Percentiles rank a stretch among this genome's conserved stretches.
Evolutionary conservation across 2,888 invertebrate species (phyloP).

Genomic region (Drosophila peninsularis): DNA sequence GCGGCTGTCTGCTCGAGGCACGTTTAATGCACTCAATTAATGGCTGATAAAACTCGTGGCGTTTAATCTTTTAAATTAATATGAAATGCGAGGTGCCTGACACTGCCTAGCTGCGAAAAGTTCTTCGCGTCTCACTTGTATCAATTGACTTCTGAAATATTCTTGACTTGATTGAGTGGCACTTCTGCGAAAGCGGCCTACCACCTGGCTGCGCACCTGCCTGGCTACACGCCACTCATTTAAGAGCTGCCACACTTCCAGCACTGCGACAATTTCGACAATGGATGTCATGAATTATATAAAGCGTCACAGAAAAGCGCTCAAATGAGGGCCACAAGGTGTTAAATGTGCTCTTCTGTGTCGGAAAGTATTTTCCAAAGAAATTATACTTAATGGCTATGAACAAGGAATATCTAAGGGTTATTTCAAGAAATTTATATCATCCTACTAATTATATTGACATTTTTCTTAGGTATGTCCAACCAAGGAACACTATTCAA

Average conservation of each 20-base stretch:
- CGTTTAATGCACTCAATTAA: conserved; percentile 64
- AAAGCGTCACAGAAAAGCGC: conserved; percentile 3
- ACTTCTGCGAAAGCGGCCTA: conserved; percentile 18
- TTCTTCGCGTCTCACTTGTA: conserved; percentile 31
- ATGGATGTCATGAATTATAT: conserved; percentile 33
- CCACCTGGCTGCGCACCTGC: conserved; percentile 9
- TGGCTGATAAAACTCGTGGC: conserved; percentile 34
- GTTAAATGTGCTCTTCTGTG: neutral
- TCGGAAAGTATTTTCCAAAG: neutral
- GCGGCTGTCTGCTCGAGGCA: conserved; percentile 27
- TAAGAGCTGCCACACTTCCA: conserved; percentile 24
- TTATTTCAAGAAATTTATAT: no score
- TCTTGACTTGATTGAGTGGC: conserved; percentile 54
- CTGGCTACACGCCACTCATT: conserved; percentile 24
- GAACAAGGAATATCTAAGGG: neutral
- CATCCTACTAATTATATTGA: no score
- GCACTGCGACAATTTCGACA: conserved; percentile 45
- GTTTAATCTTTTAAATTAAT: conserved; percentile 45
- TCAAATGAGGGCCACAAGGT: neutral
- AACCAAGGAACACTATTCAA: no score
- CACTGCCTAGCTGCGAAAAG: conserved; percentile 19
- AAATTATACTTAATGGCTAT: neutral
- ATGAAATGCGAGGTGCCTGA: conserved; percentile 20
- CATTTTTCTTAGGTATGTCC: no score
- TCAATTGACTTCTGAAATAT: conserved; percentile 49